Evolutionary conservation across 2,888 invertebrate species (phyloP).

Genomic region (Halocaridina rubra): DNA sequence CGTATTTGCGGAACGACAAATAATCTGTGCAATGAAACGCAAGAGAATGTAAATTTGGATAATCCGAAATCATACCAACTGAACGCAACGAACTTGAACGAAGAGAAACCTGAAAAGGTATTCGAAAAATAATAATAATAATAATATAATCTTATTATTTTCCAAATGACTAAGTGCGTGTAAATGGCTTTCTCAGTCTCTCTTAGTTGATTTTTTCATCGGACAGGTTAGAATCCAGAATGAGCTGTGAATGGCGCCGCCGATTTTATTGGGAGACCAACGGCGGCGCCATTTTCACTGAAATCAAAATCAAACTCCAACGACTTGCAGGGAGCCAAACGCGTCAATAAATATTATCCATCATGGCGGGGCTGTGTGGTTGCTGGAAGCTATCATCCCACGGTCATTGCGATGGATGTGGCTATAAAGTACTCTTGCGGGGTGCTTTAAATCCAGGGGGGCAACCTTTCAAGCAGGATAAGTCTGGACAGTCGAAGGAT

Average conservation of each 20-base stretch:
- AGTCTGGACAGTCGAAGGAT: not conserved
- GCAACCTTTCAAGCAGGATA: slow-evolving; percentile 31
- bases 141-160: too few species aligned
- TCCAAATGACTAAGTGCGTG: too few species aligned
- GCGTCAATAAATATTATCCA: not conserved
- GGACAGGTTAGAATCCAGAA: too few species aligned
- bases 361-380: slow-evolving; percentile 62
- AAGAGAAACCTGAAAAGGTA: too few species aligned
- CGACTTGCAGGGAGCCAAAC: not conserved
- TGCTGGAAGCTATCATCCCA: slow-evolving; percentile 57
- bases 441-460: slow-evolving; percentile 55
- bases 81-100: too few species aligned
- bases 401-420: slow-evolving; percentile 62
- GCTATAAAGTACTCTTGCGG: slow-evolving; percentile 60
- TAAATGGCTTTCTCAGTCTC: not conserved
- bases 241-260: not conserved
- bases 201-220: not conserved
- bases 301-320: not conserved
- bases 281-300: not conserved
- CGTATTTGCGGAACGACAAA: too few species aligned
- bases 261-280: not conserved
- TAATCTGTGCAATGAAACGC: too few species aligned
- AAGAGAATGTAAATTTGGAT: too few species aligned
- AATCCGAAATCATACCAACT: too few species aligned
- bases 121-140: too few species aligned